Percentiles rank a stretch among this genome's conserved stretches.
phyloP scores from a whole-genome alignment of 2,113 vertebrate genomes.

The Monopterus albus region DNA sequence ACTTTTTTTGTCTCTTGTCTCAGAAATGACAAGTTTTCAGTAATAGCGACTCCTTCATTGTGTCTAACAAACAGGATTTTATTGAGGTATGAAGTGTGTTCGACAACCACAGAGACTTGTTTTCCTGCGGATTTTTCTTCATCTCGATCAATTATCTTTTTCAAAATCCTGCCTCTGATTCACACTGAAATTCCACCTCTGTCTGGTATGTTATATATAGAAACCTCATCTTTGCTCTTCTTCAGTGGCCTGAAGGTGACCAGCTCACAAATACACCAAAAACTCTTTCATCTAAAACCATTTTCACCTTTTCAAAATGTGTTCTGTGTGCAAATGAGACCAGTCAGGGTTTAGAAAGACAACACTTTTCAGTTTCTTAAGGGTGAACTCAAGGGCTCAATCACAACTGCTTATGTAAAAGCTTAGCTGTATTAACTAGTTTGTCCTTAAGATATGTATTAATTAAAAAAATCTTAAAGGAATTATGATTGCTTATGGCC shows the following conservation, averaged over 20 bases:
- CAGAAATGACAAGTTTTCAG: neutral
- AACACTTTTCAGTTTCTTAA: neutral
- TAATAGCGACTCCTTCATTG: constrained; percentile 17
- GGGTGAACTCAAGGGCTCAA: constrained; percentile 29
- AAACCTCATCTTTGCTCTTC: neutral
- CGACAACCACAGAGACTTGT: neutral
- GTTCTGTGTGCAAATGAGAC: constrained; percentile 31
- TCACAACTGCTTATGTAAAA: constrained; percentile 7
- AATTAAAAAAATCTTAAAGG: constrained; percentile 8
- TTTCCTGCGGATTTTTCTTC: constrained; percentile 8
- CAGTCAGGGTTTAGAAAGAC: neutral
- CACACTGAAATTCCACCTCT: neutral
- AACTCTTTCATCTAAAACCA: neutral
- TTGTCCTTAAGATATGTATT: constrained; percentile 37
- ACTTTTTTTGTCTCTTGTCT: constrained; percentile 7
- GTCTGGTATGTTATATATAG: neutral
- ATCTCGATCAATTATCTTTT: constrained; percentile 16
- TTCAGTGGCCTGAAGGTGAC: neutral
- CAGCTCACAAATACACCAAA: neutral
- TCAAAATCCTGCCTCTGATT: neutral
- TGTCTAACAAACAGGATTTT: constrained; percentile 12
- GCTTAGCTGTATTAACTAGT: constrained; percentile 26
- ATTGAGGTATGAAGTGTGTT: constrained; percentile 12
- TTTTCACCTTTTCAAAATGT: neutral
- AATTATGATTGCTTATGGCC: constrained; percentile 21